phyloP scores from a whole-genome alignment of 2,797 vertebrate species.

The Xenopus petersii region DNA sequence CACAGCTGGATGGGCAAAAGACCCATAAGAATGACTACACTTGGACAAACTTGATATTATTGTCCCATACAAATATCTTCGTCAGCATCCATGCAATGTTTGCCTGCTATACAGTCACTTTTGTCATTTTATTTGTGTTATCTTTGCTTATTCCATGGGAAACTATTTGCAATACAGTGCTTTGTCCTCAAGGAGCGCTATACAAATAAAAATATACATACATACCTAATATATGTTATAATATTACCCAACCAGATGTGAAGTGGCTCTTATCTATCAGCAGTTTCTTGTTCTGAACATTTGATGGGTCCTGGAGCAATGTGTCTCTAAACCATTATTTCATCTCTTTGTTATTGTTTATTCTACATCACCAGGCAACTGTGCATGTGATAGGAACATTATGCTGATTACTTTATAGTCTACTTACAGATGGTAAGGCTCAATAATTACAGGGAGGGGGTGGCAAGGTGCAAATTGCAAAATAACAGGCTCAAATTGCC shows the following conservation, averaged over 20 bases:
- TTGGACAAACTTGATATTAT: constrained; percentile 5
- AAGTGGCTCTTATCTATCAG: constrained; percentile 30
- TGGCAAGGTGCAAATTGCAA: no score
- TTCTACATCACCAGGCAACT: neutral
- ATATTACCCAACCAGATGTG: constrained; percentile 11
- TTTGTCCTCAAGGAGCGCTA: no score
- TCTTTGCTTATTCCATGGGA: neutral
- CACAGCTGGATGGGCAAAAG: constrained; percentile 39
- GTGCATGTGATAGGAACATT: neutral
- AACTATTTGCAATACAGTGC: no score
- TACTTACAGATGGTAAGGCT: constrained; percentile 1
- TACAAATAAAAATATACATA: no score
- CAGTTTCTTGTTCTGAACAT: constrained; percentile 12
- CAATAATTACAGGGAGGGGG: neutral
- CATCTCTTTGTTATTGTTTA: constrained; percentile 19
- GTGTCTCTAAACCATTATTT: constrained; percentile 4
- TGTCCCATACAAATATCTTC: constrained; percentile 11
- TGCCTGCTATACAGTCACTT: neutral
- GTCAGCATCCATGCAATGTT: neutral
- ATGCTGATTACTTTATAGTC: neutral
- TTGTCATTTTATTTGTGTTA: neutral
- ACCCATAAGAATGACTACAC: constrained; percentile 1
- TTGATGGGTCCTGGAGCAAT: constrained; percentile 7
- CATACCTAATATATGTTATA: neutral
- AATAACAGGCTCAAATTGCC: no score